Evolutionary conservation across 2,797 vertebrate genomes (phyloP).

Genomic region (Atherinosoma microstoma): DNA sequence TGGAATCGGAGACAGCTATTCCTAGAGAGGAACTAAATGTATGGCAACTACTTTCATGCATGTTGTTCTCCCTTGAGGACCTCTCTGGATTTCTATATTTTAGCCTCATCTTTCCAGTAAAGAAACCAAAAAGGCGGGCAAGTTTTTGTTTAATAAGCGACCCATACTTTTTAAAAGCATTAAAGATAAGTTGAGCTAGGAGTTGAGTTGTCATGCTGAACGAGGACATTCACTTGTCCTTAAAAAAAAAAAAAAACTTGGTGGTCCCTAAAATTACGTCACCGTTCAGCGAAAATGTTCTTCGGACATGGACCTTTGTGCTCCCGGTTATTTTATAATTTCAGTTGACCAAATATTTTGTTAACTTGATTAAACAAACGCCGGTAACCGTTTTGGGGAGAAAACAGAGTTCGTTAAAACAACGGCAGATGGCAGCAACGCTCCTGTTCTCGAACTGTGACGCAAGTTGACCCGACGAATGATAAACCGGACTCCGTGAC

Average conservation of each 20-base stretch:
- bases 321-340: background rate
- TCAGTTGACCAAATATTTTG: background rate
- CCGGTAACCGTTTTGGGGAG: background rate
- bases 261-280: background rate
- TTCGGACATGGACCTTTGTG: background rate
- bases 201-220: background rate
- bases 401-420: background rate
- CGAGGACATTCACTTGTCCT: background rate
- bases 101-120: conserved; percentile 1
- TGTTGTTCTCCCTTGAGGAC: background rate
- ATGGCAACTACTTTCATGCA: background rate
- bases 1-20: background rate
- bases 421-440: conserved; percentile 34
- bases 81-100: background rate
- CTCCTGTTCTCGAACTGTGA: rapidly evolving
- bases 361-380: background rate
- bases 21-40: background rate
- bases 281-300: background rate
- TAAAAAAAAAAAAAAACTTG: background rate
- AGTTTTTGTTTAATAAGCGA: background rate
- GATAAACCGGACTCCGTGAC: conserved; percentile 37
- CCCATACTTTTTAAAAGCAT: background rate
- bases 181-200: background rate
- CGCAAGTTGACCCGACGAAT: background rate
- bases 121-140: background rate